Base-by-base conservation (phyloP, 2,797 vertebrate genomes). In the Muraenolepis orangiensis region DNA sequence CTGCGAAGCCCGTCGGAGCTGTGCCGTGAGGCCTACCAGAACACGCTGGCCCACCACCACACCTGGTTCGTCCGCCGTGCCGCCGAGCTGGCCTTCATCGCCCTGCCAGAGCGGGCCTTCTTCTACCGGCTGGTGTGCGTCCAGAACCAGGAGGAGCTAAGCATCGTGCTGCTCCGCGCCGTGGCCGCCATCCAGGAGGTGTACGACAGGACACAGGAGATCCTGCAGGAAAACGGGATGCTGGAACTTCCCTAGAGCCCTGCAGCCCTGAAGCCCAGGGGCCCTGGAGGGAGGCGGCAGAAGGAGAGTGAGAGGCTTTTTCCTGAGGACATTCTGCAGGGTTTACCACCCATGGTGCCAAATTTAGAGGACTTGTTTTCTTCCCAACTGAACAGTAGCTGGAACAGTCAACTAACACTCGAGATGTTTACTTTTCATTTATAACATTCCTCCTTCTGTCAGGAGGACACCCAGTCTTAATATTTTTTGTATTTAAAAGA, bases 1-100 rank as follows among this genome's bases (percentile, higher is more conserved):
- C 72, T 86, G 10, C 81, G 82, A 80, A 93, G 90, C 8, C 92
- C 94, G 0, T 93, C 95, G 0, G 89, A 87, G 14, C 88, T 96
- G 72, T 96, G 96, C 40, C 90, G 91, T 0, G 94, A 95, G 66
- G 94, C 96, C 75, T 97, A 96, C 85, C 78, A 89, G 77, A 83
- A 34, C 23, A 95, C 93, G 0, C 90, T 97, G 4, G 91, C 93
- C 0, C 87, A 88, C 0, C 85, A 96, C 86, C 96, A 97, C 87
- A 81, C 88, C 36, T 97, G 96, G 96, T 87, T 94, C 0, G 84
- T 96, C 11, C 94, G 93, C 38, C 91, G 90, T 64, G 95, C 93
- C 0, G 95, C 90, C 0, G 93, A 93, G 75, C 69, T 97, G 66
- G 96, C 95, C 7, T 95, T 97, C 85, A 87, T 95, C 0, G 94